Base-by-base conservation (phyloP, 2,797 vertebrate genomes). In the Chelmon rostratus region DNA sequence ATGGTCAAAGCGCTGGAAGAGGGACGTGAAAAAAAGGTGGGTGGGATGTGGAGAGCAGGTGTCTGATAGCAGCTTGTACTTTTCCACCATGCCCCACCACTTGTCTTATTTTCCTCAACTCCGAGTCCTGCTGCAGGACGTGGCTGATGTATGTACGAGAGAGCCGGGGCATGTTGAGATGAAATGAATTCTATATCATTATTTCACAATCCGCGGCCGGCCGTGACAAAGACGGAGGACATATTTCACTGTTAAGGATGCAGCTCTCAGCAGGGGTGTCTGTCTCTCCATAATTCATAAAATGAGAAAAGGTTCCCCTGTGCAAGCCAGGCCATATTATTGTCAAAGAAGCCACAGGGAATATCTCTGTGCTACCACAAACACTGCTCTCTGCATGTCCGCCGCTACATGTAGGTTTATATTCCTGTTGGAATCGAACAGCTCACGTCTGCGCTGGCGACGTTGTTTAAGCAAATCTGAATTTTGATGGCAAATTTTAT, bases 141-240 rank as follows among this genome's bases (percentile, higher is more conserved):
- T 90, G 95, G 92, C 94, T 97, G 96, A 96, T 96, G 95, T 96
- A 96, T 96, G 94, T 96, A 94, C 95, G 95, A 96, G 94, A 95
- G 94, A 95, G 93, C 90, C 84, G 37, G 89, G 91, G 91, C 95
- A 95, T 95, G 93, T 95, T 95, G 93, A 96, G 95, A 96, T 96
- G 92, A 97, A 97, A 96, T 95, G 94, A 96, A 97, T 97, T 96
- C 95, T 96, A 94, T 95, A 96, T 96, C 96, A 95, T 97, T 96
- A 96, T 97, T 97, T 97, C 94, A 93, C 95, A 96, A 95, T 94
- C 56, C 90, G 90, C 90, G 88, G 78, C 76, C 42, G 37, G 84
- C 88, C 83, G 56, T 86, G 89, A 91, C 92, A 89, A 13, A 96
- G 96, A 96, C 93, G 93, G 94, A 95, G 93, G 94, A 95, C 95